Evolutionary conservation across 2,113 vertebrate genomes (phyloP).

Genomic region (Boulengeromyrus knoepffleri): DNA sequence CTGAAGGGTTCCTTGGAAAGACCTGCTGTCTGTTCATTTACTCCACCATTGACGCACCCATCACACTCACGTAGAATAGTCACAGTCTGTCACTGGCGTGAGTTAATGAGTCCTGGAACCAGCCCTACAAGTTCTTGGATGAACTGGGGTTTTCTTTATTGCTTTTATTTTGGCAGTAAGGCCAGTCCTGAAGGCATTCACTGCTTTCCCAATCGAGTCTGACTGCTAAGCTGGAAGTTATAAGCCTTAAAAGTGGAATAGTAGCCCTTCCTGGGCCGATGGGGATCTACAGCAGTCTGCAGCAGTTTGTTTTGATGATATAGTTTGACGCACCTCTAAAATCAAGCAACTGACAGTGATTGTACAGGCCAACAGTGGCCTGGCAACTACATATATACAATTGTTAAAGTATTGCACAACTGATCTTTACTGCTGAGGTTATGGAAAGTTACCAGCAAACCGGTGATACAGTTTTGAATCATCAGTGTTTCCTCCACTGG

Average conservation of each 20-base stretch:
- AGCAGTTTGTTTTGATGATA: neutral
- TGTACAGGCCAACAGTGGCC: neutral
- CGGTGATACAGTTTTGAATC: neutral
- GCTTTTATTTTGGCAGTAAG: neutral
- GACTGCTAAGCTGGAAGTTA: neutral
- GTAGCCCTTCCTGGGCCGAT: neutral
- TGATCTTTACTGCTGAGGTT: neutral
- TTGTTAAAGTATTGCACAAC: neutral
- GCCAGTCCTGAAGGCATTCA: neutral
- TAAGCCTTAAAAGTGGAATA: neutral
- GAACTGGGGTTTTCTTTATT: neutral
- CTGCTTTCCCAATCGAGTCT: neutral
- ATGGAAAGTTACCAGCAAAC: neutral
- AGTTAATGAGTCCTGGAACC: neutral
- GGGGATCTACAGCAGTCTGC: neutral
- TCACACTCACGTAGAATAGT: neutral
- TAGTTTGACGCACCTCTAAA: neutral
- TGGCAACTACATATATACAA: neutral
- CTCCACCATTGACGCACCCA: neutral
- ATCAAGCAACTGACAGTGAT: neutral
- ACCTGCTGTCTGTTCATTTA: neutral
- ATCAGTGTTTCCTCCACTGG: neutral
- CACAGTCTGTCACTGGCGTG: neutral
- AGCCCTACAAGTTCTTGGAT: neutral
- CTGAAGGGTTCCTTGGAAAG: neutral